These are phyloP conservation scores for Alces alces DNA, from an alignment of 2,113 vertebrate genomes.

Conservation along the genomic window DNA sequence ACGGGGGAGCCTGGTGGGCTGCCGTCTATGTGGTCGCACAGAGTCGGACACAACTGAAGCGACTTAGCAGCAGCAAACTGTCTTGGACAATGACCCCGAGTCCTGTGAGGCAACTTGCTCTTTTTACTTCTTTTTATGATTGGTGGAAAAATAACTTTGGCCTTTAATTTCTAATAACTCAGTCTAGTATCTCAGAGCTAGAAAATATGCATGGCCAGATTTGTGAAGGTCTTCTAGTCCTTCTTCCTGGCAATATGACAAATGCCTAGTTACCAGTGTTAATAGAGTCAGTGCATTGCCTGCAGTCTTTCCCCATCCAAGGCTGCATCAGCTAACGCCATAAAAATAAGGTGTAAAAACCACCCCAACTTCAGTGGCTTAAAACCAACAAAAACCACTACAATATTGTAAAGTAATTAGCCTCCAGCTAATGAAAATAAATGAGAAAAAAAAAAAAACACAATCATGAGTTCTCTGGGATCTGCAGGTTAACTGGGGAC, in stretches of 20 bases:
- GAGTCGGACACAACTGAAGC: too few species aligned
- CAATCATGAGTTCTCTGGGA: neutral
- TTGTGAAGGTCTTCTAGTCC: neutral
- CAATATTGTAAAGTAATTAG: too few species aligned
- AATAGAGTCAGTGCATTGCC: neutral
- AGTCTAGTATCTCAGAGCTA: neutral
- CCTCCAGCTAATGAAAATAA: too few species aligned
- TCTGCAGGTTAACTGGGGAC: neutral
- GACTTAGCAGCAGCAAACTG: neutral
- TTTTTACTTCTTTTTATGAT: neutral
- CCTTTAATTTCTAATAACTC: neutral
- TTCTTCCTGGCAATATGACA: neutral
- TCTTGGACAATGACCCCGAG: neutral
- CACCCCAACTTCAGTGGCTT: neutral
- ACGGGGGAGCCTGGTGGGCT: too few species aligned
- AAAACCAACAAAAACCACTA: neutral
- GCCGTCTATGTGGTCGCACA: too few species aligned
- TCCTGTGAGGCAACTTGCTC: neutral
- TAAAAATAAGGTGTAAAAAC: neutral
- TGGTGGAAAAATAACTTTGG: neutral
- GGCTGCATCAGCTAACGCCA: neutral
- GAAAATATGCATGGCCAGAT: neutral
- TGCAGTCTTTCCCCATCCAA: neutral
- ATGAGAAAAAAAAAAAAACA: neutral
- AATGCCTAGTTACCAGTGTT: neutral